These are phyloP conservation scores for Conus betulinus DNA, from an alignment of 1,140 invertebrate genomes.

Conservation along the genomic window DNA sequence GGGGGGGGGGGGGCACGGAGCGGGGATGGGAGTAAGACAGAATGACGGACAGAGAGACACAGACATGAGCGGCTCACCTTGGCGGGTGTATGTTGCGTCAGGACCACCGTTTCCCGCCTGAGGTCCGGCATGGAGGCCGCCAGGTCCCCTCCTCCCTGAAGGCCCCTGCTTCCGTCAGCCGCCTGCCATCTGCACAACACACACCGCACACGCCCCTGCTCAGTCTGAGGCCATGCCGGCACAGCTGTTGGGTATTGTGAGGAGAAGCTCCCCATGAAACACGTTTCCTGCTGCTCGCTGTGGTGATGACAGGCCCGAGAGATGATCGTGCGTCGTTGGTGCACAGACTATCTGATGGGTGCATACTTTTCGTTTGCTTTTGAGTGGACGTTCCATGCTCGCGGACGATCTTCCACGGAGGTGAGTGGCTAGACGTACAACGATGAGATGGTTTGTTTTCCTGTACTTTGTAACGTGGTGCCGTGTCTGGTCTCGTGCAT, in stretches of 20 bases:
- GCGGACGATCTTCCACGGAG: too few species aligned
- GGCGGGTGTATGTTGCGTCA: slow-evolving; percentile 36
- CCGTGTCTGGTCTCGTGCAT: too few species aligned
- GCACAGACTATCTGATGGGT: neutral
- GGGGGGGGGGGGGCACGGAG: too few species aligned
- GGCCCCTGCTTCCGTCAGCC: slow-evolving; percentile 32
- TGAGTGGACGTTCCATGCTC: too few species aligned
- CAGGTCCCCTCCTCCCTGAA: slow-evolving; percentile 33
- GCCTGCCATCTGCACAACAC: slow-evolving; percentile 57
- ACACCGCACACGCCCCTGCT: slow-evolving; percentile 22
- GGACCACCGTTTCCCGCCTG: slow-evolving; percentile 64
- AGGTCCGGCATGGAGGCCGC: slow-evolving; percentile 50
- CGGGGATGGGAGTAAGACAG: neutral
- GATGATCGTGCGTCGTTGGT: neutral
- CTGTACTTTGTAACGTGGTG: too few species aligned
- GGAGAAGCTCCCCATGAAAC: too few species aligned
- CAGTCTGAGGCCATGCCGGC: neutral
- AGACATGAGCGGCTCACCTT: slow-evolving; percentile 37
- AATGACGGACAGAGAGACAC: neutral
- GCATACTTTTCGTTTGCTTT: neutral
- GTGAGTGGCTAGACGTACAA: too few species aligned
- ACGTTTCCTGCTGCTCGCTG: neutral
- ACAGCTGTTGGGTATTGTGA: neutral
- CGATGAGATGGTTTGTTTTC: too few species aligned
- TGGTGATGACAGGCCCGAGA: neutral